Evolutionary conservation across 2,113 vertebrate species (phyloP), one percentile per base, ranked within the genome.

Genomic region (Synodontis membranacea): DNA sequence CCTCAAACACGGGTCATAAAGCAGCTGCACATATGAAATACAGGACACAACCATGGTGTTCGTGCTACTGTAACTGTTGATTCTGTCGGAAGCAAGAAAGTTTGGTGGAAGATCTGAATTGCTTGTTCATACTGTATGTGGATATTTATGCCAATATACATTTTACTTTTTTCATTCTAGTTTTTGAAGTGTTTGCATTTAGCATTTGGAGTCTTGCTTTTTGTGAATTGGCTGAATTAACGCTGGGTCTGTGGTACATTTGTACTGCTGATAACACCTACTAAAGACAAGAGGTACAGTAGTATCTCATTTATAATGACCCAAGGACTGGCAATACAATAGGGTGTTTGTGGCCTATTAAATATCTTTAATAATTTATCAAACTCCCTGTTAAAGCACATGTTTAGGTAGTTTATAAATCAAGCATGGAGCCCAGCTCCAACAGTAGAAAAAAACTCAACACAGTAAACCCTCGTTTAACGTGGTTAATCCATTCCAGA

Each of bases 281-380:
- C 21, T 84, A 74, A 84, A 84, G 70, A 7, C 25, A 56, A 75
- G 19, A 83, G n/a, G 44, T n/a, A n/a, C n/a, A n/a, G n/a, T 44
- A 75, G 28, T 15, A 34, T 56, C 50, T 84, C 52, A 75, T 60
- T 46, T 75, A 46, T 50, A n/a, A 50, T 50, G 15, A 34, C 74
- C 44, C 44, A n/a, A 17, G 4, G 37, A 75, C 48, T 52, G 23
- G 15, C 39, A 31, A 23, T 83, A 48, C 70, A 52, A 68, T 52
- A n/a, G n/a, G n/a, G n/a, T n/a, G n/a, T n/a, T n/a, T n/a, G n/a
- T n/a, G n/a, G n/a, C n/a, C n/a, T n/a, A n/a, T n/a, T n/a, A n/a
- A n/a, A n/a, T n/a, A n/a, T n/a, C n/a, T n/a, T n/a, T n/a, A n/a
- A n/a, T n/a, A n/a, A n/a, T n/a, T n/a, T n/a, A n/a, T n/a, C n/a